Conservation (phyloP, 2,888 invertebrate species). For the Metopia argyrocephala region DNA sequence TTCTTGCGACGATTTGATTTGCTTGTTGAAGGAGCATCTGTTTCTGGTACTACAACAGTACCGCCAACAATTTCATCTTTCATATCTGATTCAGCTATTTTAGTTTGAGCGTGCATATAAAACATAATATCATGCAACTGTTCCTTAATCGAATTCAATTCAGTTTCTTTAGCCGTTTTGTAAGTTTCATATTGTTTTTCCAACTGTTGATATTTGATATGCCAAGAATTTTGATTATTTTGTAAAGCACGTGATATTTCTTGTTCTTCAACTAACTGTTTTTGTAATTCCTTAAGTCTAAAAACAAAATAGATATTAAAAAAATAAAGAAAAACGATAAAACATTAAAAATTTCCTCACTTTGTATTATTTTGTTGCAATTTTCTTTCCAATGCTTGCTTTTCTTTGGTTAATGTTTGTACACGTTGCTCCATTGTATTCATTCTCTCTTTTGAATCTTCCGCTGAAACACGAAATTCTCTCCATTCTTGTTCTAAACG, state of each 20-base stretch:
- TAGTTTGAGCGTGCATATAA: constrained; percentile 91
- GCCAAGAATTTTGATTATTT: constrained; percentile 87
- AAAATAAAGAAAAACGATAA: too few species aligned
- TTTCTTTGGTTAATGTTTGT: constrained; percentile 82
- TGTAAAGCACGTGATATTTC: constrained; percentile 89
- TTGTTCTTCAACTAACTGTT: constrained; percentile 89
- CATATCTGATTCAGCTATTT: constrained; percentile 76
- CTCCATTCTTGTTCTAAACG: constrained; percentile 82
- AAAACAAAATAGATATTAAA: constrained; percentile 36
- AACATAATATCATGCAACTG: constrained; percentile 98
- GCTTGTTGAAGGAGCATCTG: constrained; percentile 66
- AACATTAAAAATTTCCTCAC: constrained; percentile 77
- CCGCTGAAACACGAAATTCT: constrained; percentile 80
- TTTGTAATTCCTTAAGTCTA: constrained; percentile 83
- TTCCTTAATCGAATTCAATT: constrained; percentile 92
- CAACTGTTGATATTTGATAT: constrained; percentile 81
- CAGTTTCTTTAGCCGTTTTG: constrained; percentile 82
- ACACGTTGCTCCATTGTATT: constrained; percentile 79
- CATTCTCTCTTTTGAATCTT: constrained; percentile 80
- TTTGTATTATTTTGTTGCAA: constrained; percentile 82
- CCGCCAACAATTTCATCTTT: constrained; percentile 75
- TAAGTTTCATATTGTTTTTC: constrained; percentile 80
- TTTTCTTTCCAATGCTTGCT: constrained; percentile 85
- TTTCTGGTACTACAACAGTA: constrained; percentile 74
- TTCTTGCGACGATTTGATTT: constrained; percentile 74